These are phyloP conservation scores for Drosophila mayri DNA, from an alignment of 1,140 invertebrate species.

Conservation along the genomic window DNA sequence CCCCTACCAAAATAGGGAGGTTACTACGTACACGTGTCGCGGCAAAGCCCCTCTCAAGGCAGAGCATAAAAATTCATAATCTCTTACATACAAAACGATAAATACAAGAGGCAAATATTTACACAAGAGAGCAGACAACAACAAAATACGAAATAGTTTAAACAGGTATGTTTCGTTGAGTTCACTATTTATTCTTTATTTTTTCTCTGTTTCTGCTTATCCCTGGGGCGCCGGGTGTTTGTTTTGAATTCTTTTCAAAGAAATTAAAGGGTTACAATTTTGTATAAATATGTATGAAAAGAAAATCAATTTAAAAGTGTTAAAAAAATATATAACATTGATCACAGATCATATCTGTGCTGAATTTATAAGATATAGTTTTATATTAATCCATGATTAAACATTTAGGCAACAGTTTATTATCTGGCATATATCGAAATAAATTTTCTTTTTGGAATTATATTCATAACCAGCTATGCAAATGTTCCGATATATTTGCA, in stretches of 20 bases:
- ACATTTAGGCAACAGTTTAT: not conserved
- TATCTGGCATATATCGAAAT: not conserved
- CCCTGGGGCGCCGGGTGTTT: constrained; percentile 7
- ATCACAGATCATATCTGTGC: not conserved
- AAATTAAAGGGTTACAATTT: not conserved
- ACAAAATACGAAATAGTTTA: constrained; percentile 2
- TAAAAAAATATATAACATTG: no score
- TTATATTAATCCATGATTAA: not conserved
- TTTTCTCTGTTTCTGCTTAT: constrained; percentile 9
- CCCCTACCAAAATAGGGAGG: not conserved
- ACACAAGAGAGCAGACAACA: constrained; percentile 10
- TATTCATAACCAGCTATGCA: constrained; percentile 41
- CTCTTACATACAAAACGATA: constrained; percentile 41
- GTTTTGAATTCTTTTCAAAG: not conserved
- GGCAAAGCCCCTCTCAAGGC: constrained; percentile 34
- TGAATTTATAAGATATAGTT: not conserved
- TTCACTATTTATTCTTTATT: not conserved
- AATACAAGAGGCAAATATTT: constrained; percentile 44
- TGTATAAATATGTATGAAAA: not conserved
- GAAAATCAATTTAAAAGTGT: no score
- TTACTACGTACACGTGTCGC: constrained; percentile 23
- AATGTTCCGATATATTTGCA: constrained; percentile 32
- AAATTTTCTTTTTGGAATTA: constrained; percentile 13
- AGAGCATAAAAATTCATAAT: constrained; percentile 42
- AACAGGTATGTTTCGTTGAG: constrained; percentile 26